Evolutionary conservation across 2,888 invertebrate species (phyloP).

Genomic region (Adela reaumurella): DNA sequence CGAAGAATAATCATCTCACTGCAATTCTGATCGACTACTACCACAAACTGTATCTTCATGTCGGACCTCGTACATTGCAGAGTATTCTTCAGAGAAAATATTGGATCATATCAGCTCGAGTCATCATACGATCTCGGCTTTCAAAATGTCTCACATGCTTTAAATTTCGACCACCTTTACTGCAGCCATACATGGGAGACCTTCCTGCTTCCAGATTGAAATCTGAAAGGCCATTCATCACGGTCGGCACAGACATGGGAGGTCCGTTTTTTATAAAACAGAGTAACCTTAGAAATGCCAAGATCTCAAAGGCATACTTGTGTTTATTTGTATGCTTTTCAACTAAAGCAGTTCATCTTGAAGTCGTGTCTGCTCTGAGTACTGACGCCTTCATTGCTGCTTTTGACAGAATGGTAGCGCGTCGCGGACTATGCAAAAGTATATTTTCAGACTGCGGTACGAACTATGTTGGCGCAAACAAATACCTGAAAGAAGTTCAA

Average conservation of each 20-base stretch:
- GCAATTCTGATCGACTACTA: neutral
- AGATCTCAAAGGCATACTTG: constrained; percentile 15
- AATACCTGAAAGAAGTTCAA: constrained; percentile 4
- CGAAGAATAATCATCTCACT: neutral
- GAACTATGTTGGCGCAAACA: constrained; percentile 10
- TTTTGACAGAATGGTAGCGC: constrained; percentile 8
- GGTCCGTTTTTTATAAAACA: constrained; percentile 6
- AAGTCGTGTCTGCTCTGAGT: constrained; percentile 5
- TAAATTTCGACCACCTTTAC: neutral
- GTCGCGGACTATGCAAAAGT: constrained; percentile 7
- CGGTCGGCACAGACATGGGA: neutral
- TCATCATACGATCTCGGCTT: neutral
- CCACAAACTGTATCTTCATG: neutral
- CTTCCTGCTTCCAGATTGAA: neutral
- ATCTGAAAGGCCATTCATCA: neutral
- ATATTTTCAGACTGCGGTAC: constrained; percentile 10
- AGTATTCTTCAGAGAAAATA: neutral
- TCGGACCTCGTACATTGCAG: neutral
- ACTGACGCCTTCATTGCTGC: constrained; percentile 8
- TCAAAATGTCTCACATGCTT: neutral
- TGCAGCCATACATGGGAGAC: neutral
- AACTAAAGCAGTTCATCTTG: constrained; percentile 14
- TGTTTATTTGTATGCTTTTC: constrained; percentile 16
- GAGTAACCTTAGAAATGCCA: constrained; percentile 8
- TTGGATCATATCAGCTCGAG: neutral